Evolutionary conservation across 2,797 vertebrate genomes (phyloP).

Genomic region (Numenius phaeopus): DNA sequence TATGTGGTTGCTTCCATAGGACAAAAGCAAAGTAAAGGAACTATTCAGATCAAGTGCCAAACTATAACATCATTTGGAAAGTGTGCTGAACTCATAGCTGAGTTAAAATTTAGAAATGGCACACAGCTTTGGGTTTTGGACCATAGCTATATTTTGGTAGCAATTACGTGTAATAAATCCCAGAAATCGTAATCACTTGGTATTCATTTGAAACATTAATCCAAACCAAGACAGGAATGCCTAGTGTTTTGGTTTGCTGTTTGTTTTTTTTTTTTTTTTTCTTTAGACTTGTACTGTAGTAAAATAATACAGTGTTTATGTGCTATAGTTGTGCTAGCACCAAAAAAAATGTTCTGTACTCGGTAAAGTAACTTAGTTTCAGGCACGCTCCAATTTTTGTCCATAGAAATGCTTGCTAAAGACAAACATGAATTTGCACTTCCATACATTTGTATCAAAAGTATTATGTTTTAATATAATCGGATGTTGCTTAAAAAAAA

Average conservation of each 20-base stretch:
- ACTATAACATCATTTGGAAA: neutral
- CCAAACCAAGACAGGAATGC: neutral
- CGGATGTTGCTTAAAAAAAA: neutral
- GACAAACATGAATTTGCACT: neutral
- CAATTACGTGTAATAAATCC: neutral
- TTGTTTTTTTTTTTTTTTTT: neutral
- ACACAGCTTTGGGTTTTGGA: neutral
- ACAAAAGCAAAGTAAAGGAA: constrained; percentile 11
- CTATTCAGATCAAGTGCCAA: neutral
- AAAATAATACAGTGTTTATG: neutral
- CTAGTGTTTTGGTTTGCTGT: neutral
- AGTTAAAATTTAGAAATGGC: constrained; percentile 5
- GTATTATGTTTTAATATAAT: neutral
- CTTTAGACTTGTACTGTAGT: neutral
- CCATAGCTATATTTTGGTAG: neutral
- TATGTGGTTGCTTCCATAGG: neutral
- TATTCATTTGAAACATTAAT: neutral
- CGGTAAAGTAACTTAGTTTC: neutral
- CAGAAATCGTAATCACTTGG: neutral
- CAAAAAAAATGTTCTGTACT: neutral
- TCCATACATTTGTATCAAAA: neutral
- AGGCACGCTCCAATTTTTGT: neutral
- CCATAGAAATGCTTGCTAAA: neutral
- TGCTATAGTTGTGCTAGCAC: neutral
- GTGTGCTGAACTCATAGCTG: neutral